Percentiles rank a stretch among this genome's conserved stretches.
These are phyloP conservation scores for Acyrthosiphon pisum DNA, from an alignment of 1,140 invertebrate genomes.

Conservation along the genomic window DNA sequence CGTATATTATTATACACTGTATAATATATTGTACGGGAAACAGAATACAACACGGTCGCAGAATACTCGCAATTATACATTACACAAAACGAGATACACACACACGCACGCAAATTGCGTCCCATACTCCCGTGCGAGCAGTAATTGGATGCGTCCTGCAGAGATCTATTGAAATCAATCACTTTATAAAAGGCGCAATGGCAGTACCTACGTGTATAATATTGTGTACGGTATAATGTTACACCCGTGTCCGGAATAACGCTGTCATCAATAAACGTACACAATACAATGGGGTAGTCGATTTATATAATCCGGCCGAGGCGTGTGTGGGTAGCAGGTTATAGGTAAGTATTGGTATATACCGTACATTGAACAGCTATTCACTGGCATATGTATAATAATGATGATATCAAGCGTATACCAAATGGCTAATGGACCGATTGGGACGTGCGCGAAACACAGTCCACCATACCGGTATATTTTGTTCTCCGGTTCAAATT, in stretches of 20 bases:
- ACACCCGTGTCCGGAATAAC: background rate
- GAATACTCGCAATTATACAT: no score
- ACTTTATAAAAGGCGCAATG: background rate
- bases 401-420: background rate
- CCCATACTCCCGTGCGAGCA: background rate
- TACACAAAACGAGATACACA: background rate
- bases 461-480: no score
- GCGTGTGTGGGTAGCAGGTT: background rate
- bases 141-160: background rate
- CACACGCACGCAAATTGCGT: background rate
- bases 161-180: constrained; percentile 8
- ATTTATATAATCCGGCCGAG: background rate
- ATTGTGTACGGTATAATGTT: background rate
- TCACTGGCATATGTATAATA: background rate
- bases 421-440: no score
- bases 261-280: background rate
- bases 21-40: background rate
- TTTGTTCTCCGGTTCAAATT: no score
- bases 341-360: background rate
- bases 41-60: background rate
- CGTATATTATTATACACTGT: background rate
- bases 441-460: no score
- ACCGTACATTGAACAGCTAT: background rate
- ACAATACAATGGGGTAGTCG: background rate
- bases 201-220: background rate